Evolutionary conservation across 2,797 vertebrate species (phyloP).

Genomic region (Morus bassanus): DNA sequence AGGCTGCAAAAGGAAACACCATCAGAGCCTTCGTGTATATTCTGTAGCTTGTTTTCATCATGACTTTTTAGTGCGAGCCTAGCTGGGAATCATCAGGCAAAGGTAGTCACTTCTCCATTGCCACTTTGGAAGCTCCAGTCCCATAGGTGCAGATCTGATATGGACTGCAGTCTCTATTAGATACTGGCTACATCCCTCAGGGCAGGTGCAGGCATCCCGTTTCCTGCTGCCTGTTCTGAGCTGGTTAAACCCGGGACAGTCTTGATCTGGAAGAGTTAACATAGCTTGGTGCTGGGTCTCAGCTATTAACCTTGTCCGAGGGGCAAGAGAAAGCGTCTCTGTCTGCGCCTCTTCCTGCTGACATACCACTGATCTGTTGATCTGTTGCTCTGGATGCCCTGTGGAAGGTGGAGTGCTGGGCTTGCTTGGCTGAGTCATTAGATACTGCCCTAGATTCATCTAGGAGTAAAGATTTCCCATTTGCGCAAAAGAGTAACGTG

Average conservation of each 20-base stretch:
- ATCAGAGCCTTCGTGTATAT: not conserved
- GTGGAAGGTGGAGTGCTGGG: not conserved
- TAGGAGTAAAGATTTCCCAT: not conserved
- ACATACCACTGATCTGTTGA: accelerated
- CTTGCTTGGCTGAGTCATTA: not conserved
- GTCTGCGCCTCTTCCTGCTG: not conserved
- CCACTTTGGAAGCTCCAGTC: not conserved
- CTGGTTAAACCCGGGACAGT: not conserved
- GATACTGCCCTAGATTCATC: not conserved
- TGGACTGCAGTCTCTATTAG: not conserved
- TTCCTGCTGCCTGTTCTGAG: not conserved
- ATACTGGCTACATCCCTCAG: not conserved
- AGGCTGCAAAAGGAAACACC: not conserved
- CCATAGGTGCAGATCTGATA: not conserved
- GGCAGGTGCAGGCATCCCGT: not conserved
- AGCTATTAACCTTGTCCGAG: not conserved
- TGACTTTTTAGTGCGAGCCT: not conserved
- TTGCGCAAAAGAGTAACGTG: not conserved
- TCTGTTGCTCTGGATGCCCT: not conserved
- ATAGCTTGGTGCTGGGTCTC: not conserved
- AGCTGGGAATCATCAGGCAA: not conserved
- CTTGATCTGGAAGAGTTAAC: not conserved
- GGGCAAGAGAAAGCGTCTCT: not conserved
- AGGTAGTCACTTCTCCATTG: not conserved
- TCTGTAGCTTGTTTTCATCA: not conserved